Base-by-base conservation (phyloP, 2,888 invertebrate genomes). In the Invenusta paracnida region DNA sequence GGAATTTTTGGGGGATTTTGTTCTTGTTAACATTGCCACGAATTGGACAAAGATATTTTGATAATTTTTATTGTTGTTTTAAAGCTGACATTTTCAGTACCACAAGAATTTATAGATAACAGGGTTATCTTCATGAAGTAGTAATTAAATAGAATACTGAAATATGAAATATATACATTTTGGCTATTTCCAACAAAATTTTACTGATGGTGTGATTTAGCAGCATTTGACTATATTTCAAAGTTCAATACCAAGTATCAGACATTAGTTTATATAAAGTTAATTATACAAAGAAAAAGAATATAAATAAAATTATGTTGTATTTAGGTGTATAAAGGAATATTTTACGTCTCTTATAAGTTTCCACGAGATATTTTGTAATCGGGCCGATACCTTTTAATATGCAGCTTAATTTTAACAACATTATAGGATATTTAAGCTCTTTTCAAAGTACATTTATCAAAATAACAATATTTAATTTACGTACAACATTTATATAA, bases 341-440 rank as follows among this genome's bases (percentile, higher is more conserved):
- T 23, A 73, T 73, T 73, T 48, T 73, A 73, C 23, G 73, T 73
- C 73, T 73, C 73, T 73, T 23, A 73, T 73, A 73, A 23, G 73
- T 73, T 73, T 73, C 73, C 73, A 73, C 11, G 27, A 73, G 5
- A 73, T 73, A 48, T 73, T 73, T 73, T 73, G 73, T 73, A 73
- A 73, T 73, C 73, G 2, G 73, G 73, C 73, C 73, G 73, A 73
- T 23, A 73, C 73, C 73, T 73, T 73, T 73, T 73, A 5, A 73
- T 73, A 73, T n/a, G 25, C 73, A 73, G 73, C 73, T 73, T 73
- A 73, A 73, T 73, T 73, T 73, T 73, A 73, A 73, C 73, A 73
- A 73, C 23, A 73, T 73, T 2, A 25, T 2, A 73, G 17, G 73
- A 13, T 73, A 73, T 73, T 73, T 73, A n/a, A 73, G 23, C 73